Evolutionary conservation across 2,113 vertebrate genomes (phyloP).

Genomic region (Halcyon senegalensis): DNA sequence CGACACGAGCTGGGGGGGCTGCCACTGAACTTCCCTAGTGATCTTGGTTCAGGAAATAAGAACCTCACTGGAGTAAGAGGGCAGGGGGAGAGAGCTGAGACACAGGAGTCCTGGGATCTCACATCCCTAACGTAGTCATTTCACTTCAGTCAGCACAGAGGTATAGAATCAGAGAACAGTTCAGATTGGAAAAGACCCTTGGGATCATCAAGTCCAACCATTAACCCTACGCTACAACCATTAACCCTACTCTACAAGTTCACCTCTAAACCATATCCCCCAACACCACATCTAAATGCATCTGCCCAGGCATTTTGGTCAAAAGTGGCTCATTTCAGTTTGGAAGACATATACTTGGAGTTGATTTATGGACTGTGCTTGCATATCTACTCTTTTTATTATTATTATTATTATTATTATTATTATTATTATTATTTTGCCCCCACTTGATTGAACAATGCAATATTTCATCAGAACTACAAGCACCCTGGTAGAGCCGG

Average conservation of each 20-base stretch:
- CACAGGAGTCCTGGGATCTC: background rate
- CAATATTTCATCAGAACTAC: background rate
- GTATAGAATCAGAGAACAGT: no score
- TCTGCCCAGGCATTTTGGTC: background rate
- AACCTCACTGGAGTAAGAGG: background rate
- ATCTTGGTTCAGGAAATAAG: background rate
- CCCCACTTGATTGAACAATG: background rate
- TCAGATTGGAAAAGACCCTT: no score
- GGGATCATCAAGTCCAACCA: no score
- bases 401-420: no score
- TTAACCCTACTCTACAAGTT: no score
- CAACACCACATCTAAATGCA: no score
- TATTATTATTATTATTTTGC: background rate
- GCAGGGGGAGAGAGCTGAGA: background rate
- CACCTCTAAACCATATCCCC: no score
- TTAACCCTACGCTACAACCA: no score
- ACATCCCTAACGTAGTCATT: background rate
- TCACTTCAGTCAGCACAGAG: background rate
- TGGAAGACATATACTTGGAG: background rate
- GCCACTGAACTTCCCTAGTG: background rate
- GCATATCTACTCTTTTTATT: background rate
- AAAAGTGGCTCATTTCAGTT: background rate
- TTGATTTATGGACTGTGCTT: background rate
- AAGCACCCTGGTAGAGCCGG: background rate
- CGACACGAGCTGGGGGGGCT: background rate